Percentiles rank a stretch among this genome's conserved stretches.
phyloP scores from a whole-genome alignment of 2,888 invertebrate genomes.

The Eretmocerus hayati region DNA sequence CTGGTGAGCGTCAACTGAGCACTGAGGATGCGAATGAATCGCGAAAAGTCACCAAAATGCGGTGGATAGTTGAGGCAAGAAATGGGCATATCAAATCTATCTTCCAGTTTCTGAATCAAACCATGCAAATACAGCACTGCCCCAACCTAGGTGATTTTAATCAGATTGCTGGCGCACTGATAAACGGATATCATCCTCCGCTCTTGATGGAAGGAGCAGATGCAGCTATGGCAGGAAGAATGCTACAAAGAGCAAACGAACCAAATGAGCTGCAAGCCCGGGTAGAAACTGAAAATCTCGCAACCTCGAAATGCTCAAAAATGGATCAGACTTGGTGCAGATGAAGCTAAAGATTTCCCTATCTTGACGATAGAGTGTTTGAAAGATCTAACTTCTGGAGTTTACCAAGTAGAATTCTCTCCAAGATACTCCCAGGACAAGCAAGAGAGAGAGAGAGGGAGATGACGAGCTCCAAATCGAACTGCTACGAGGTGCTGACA shows the following conservation, averaged over 20 bases:
- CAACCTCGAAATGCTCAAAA: conserved; percentile 2
- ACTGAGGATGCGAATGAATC: no score
- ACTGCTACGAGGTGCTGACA: conserved; percentile 4
- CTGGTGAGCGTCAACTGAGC: no score
- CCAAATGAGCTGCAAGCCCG: conserved; percentile 11
- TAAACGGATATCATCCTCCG: not conserved
- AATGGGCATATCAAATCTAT: no score
- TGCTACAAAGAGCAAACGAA: conserved; percentile 9
- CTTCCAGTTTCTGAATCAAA: no score
- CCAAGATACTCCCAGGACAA: conserved; percentile 21
- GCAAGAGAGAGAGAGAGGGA: conserved; percentile 9
- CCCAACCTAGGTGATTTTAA: no score
- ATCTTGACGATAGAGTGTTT: conserved; percentile 13
- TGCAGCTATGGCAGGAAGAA: conserved; percentile 3
- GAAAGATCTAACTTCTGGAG: conserved; percentile 13
- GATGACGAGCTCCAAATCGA: conserved; percentile 19
- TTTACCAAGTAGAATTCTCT: conserved; percentile 20
- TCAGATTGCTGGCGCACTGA: no score
- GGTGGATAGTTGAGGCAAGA: no score
- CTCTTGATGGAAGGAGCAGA: conserved; percentile 8
- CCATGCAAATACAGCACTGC: no score
- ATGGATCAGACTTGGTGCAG: conserved; percentile 13
- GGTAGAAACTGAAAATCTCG: conserved; percentile 13
- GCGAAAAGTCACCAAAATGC: no score
- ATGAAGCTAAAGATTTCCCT: conserved; percentile 12